Evolutionary conservation across 2,113 vertebrate genomes (phyloP), one percentile per base, ranked within the genome.

Genomic region (Oncorhynchus nerka): DNA sequence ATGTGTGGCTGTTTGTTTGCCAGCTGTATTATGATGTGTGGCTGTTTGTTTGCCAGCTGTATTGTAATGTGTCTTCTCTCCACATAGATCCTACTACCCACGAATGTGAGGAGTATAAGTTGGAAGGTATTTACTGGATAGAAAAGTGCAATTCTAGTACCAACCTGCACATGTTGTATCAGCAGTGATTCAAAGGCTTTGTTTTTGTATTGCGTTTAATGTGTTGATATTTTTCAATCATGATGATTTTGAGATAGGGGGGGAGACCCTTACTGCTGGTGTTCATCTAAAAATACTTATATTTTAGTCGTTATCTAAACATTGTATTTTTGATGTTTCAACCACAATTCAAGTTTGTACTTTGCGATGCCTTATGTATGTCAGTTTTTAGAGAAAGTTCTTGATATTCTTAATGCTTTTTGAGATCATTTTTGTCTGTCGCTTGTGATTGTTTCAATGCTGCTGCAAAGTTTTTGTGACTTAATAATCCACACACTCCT

Each of bases 111-210:
- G 92, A 93, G 74, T 93, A 88, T 93, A 93, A 92, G 74, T 87
- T 91, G 84, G 89, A 93, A 94, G 93, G 92, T 93, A 93, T 94
- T 93, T 94, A 93, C 83, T 78, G 87, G 79, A 77, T 84, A 77
- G 73, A 72, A 79, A 39, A 45, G 39, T 45, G 39, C 39, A 11
- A 45, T 45, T 45, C 9, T 45, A 45, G 9, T 12, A 13, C 32
- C 30, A 70, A 57, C 57, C 26, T 15, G 77, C 61, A 78, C 74
- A 61, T 32, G 77, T 85, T 78, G 72, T 73, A 77, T 81, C 67
- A 78, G 71, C 67, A 75, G 32, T 75, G 80, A 70, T 71, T 71
- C 76, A 32, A 55, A 24, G 70, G 61, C 24, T 71, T 76, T 73
- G 8, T 61, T 73, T 74, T 69, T 7, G 3, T 73, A 65, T 51